phyloP scores from a whole-genome alignment of 2,797 vertebrate genomes.

The Trachurus trachurus region DNA sequence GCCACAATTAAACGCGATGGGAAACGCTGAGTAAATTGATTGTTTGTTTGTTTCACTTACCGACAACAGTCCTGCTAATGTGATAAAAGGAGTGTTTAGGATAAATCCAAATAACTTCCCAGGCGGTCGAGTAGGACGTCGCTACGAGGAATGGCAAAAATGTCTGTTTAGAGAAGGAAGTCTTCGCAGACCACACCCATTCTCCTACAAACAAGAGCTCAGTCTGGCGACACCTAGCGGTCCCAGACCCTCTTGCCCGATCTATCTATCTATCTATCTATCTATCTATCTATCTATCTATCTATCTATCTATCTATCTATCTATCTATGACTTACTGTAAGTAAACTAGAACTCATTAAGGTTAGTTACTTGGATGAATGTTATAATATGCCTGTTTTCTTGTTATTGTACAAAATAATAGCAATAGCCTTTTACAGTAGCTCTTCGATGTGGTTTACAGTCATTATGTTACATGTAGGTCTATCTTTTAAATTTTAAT shows the following conservation, averaged over 20 bases:
- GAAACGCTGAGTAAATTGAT: fast-evolving
- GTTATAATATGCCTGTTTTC: no score
- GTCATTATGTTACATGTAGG: no score
- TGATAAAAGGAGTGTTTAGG: not conserved
- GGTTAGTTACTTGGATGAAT: no score
- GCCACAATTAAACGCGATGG: fast-evolving
- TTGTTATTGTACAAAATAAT: no score
- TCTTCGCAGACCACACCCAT: slow-evolving; percentile 68
- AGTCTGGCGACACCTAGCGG: slow-evolving; percentile 45
- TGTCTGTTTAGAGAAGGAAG: slow-evolving; percentile 52
- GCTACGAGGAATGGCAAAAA: slow-evolving; percentile 62
- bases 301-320: no score
- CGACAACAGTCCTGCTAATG: not conserved
- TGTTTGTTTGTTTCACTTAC: slow-evolving; percentile 8
- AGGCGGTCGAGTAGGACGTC: fast-evolving
- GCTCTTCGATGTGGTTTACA: no score
- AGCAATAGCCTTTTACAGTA: no score
- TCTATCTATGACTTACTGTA: no score
- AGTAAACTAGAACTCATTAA: no score
- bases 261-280: no score
- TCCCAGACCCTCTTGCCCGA: not conserved
- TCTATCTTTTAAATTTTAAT: no score
- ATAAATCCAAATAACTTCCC: not conserved
- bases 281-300: no score
- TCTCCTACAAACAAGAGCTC: fast-evolving